Evolutionary conservation across 2,113 vertebrate species (phyloP), one percentile per base, ranked within the genome.

Genomic region (Bufo gargarizans): DNA sequence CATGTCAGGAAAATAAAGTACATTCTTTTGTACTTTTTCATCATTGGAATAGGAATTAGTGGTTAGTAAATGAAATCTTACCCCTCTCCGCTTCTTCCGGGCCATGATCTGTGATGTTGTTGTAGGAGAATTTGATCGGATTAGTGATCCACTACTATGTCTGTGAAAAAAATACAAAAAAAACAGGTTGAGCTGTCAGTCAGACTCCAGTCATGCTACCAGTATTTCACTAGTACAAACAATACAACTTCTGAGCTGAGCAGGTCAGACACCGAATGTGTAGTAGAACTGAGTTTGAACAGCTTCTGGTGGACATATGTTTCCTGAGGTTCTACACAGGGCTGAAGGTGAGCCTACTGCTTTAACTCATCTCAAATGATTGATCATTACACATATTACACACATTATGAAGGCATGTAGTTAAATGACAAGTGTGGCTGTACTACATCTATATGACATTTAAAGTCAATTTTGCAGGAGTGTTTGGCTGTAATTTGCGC

Each of bases 71-170:
- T 5, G 55, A 67, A 20, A 50, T 61, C 92, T 22, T 96, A 97
- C 96, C 95, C 96, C 96, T 96, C 96, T 95, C 91, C 97, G 95
- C 91, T 97, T 98, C 88, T 98, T 99, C 91, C 97, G 96, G 78
- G 97, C 96, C 97, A 97, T 97, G 85, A 97, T 96, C 93, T 98
- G 98, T 63, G 97, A 96, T 12, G 96, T 95, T 74, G 97, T 96
- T 45, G 96, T 96, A 53, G 97, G 97, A 43, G 98, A 98, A 86
- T 93, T 96, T 7, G 96, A 97, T 91, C 95, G 94, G 82, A 96
- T 94, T 84, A 96, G 93, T 59, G 96, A 96, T 50, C 94, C 91
- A 86, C 93, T 93, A 89, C 93, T 94, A 91, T 96, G 96, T 89
- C 97, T 98, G 92, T 9, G 12, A 77, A 82, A 63, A 19, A 65